Evolutionary conservation across 1,140 invertebrate species (phyloP), one percentile per base, ranked within the genome.

Genomic region (Drosophila pachea): DNA sequence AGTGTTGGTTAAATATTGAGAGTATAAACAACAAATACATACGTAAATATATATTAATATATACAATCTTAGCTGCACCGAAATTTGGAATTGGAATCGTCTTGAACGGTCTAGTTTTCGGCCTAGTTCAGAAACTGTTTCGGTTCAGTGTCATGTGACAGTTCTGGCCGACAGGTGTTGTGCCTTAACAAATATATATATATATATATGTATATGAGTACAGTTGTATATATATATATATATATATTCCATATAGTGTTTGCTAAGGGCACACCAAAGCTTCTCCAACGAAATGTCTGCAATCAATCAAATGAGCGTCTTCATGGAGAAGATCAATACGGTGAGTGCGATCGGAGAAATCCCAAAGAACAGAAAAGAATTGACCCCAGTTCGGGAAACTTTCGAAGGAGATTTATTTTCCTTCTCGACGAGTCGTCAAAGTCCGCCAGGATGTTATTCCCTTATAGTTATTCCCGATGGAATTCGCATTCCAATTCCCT

Each of bases 301-400:
- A n/a, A 89, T 87, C 75, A 89, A 89, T 74, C 88, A 89, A 78
- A 89, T 89, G 68, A 88, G 72, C 50, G 86, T 87, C 63, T 75
- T 89, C 68, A 89, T 89, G 88, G 88, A 89, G 73, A 89, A 89
- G 83, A 73, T 89, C 29, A 89, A 89, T 73, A 87, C 88, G 88
- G 88, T 89, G 73, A 89, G 88, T 88, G 48, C 29, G 58, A 60
- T 40, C 12, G 36, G 45, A 11, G 54, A 59, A 33, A 8, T 56
- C n/a, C 22, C 22, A 22, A 3, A 3, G 22, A 22, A 22, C 1
- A 2, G 22, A 40, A 40, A n/a, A 11, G 38, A 1, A 11, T 40
- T 2, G 11, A 40, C 11, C 3, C 22, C 22, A 22, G 3, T 1
- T 22, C 1, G 1, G 3, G 22, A 22, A 22, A 22, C 22, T 22